phyloP scores from a whole-genome alignment of 2,113 vertebrate species.

The Phodopus roborovskii region DNA sequence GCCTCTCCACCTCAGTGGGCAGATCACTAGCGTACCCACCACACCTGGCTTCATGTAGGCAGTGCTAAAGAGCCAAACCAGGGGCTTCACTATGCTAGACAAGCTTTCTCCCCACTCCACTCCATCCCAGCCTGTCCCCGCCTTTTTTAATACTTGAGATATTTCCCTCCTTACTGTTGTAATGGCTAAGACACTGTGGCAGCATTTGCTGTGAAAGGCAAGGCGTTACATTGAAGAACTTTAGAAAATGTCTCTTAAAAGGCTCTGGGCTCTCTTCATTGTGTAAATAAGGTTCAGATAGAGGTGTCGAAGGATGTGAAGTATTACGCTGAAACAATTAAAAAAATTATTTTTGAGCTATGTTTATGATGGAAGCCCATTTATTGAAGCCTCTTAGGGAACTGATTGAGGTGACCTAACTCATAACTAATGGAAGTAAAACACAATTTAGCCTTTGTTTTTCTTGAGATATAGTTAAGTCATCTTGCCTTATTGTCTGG shows the following conservation, averaged over 20 bases:
- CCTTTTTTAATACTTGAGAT: neutral
- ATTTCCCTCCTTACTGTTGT: conserved; percentile 8
- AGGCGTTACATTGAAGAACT: conserved; percentile 26
- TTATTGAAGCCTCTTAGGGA: conserved; percentile 75
- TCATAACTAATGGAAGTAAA: conserved; percentile 80
- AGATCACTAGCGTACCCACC: neutral
- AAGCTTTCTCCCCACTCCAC: neutral
- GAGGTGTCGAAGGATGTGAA: conserved; percentile 42
- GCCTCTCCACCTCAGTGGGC: neutral
- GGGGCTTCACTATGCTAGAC: neutral
- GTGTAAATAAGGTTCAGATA: conserved; percentile 64
- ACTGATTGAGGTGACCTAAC: conserved; percentile 79
- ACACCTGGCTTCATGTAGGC: neutral
- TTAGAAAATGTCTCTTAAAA: neutral
- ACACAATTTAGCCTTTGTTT: conserved; percentile 55
- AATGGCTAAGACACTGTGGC: conserved; percentile 38
- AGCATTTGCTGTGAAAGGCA: neutral
- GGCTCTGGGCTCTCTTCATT: conserved; percentile 37
- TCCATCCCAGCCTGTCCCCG: neutral
- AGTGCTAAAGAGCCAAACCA: neutral
- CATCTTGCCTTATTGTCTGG: neutral
- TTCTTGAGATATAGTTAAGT: conserved; percentile 38
- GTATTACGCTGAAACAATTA: conserved; percentile 74
- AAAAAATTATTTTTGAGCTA: conserved; percentile 78
- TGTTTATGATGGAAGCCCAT: conserved; percentile 80